phyloP scores from a whole-genome alignment of 2,888 invertebrate species.

The Pristionchus exspectatus region DNA sequence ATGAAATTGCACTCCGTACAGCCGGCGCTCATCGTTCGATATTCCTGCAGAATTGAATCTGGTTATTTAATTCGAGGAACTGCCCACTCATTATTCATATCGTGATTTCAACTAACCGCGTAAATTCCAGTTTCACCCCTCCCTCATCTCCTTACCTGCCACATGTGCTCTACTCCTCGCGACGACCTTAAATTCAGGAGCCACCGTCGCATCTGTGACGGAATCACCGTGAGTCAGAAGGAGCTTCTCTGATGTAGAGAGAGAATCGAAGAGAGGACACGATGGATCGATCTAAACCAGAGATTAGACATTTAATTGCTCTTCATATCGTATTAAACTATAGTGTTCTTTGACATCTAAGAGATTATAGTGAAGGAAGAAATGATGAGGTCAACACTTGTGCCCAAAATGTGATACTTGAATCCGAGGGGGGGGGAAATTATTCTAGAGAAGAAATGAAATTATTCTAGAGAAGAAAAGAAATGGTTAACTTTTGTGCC shows the following conservation, averaged over 20 bases:
- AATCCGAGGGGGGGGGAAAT: not conserved
- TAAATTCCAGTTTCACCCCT: not conserved
- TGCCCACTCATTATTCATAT: not conserved
- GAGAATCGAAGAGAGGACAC: constrained; percentile 89
- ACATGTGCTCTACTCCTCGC: constrained; percentile 83
- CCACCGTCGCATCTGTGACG: constrained; percentile 87
- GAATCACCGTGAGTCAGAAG: constrained; percentile 98
- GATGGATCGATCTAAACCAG: constrained; percentile 87
- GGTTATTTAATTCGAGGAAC: no score
- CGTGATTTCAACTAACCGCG: not conserved
- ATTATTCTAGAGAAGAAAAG: no score
- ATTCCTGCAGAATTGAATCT: constrained; percentile 83
- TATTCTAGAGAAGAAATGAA: no score
- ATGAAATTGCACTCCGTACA: constrained; percentile 98
- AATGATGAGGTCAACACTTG: no score
- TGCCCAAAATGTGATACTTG: not conserved
- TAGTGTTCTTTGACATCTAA: not conserved
- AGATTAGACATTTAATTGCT: not conserved
- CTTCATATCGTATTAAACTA: not conserved
- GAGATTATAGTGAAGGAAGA: no score
- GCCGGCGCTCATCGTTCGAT: constrained; percentile 90
- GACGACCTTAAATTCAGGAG: constrained; percentile 90
- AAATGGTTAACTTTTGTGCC: not conserved
- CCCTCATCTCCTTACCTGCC: constrained; percentile 77
- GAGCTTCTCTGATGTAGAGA: constrained; percentile 79